Evolutionary conservation across 35 echinoderm and acorn worm species (phyloP), one percentile per base, ranked within the genome.

Genomic region (Ptychodera flava): DNA sequence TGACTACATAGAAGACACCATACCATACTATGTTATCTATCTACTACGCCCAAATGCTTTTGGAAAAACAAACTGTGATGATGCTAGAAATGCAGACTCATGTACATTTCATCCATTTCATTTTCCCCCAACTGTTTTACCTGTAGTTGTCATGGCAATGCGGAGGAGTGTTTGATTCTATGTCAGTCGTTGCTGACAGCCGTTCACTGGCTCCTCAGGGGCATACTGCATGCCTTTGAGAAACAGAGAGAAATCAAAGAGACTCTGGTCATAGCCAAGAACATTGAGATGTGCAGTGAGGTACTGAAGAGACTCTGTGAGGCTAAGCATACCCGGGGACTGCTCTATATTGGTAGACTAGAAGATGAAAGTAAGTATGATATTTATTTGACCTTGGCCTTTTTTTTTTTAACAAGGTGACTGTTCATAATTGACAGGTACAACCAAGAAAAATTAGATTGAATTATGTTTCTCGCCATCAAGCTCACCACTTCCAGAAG

Each of bases 301-400:
- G 78, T 97, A 0, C 81, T 97, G 27, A 77, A 93, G 28, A 83
- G 75, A 30, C 84, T 91, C 31, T 97, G 91, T 36, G 85, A 52
- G 30, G 33, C 85, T 16, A 81, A 91, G 27, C 89, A 83, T 85
- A 93, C 86, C 16, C 87, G 90, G 83, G 87, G 93, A 36, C 83
- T 97, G n/a, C 91, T 97, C 28, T 93, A 87, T 33, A 82, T 97
- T n/a, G 94, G 88, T 0, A 90, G 90, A 78, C 85, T 97, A 34
- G 94, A 97, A 77, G 94, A 97, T 87, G 89, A 89, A 84, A 91
- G 91, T 91, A 82, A 37, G 82, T 83, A 34, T 79, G 1, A 1
- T 6, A 30, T 28, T 1, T 79, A 1, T 30, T 1, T 79, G 15
- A 77, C n/a, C n/a, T n/a, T n/a, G n/a, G n/a, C n/a, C n/a, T n/a